Evolutionary conservation across 2,113 vertebrate species (phyloP).

Genomic region (Acrocephalus arundinaceus): DNA sequence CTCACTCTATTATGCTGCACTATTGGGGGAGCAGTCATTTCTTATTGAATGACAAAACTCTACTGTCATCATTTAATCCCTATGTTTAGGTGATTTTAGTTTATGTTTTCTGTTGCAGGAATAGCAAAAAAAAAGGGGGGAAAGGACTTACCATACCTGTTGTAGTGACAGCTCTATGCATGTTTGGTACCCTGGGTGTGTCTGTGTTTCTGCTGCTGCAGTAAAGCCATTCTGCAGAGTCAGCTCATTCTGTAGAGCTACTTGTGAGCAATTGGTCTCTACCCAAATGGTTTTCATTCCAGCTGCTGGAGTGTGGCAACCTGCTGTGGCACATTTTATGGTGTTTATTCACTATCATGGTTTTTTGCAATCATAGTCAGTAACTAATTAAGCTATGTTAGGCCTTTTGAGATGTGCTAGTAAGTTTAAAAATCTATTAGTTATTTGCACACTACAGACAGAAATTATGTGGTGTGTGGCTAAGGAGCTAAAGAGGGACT

Average conservation of each 20-base stretch:
- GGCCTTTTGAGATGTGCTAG: not conserved
- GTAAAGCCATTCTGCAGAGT: not conserved
- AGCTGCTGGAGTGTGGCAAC: not conserved
- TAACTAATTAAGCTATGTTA: not conserved
- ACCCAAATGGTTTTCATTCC: not conserved
- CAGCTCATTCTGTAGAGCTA: not conserved
- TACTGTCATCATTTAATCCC: not conserved
- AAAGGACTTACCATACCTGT: not conserved
- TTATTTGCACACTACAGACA: not conserved
- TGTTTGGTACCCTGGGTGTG: not conserved
- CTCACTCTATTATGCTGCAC: not conserved
- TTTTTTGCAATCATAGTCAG: not conserved
- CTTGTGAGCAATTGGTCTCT: not conserved
- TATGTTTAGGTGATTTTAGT: not conserved
- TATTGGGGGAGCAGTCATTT: not conserved
- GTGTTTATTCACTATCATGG: not conserved
- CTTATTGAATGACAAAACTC: not conserved
- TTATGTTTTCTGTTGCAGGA: not conserved
- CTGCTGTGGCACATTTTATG: not conserved
- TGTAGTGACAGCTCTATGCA: not conserved
- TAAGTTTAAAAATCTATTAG: not conserved
- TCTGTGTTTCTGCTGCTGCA: not conserved
- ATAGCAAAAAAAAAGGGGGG: accelerated
- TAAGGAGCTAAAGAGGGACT: not conserved
- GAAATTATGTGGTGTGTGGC: not conserved